A percentile compares a stretch with the other conserved stretches of the same genome.
Conservation (phyloP, 2,113 vertebrate species). For the Halcyon senegalensis region DNA sequence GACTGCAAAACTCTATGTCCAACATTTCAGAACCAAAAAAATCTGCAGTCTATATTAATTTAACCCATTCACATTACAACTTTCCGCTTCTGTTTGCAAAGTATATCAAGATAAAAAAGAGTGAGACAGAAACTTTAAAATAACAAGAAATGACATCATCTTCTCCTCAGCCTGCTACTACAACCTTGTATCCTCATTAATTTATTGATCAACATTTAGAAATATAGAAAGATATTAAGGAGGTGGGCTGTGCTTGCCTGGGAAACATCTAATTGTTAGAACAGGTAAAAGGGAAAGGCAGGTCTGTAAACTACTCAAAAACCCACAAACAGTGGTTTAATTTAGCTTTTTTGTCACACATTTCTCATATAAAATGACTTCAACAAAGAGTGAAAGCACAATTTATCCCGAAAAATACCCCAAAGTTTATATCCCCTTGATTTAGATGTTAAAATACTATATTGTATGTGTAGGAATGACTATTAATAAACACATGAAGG, state of each 20-base stretch:
- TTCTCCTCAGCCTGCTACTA: neutral
- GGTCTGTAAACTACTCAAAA: neutral
- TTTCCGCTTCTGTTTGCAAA: neutral
- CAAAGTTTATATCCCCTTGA: neutral
- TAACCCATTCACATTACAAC: neutral
- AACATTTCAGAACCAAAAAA: neutral
- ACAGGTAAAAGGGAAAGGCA: neutral
- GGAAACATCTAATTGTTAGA: neutral
- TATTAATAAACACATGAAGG: neutral
- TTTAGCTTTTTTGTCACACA: neutral
- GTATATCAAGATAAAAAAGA: neutral
- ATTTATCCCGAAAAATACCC: neutral
- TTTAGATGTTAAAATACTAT: neutral
- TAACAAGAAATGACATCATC: neutral
- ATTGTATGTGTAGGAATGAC: neutral
- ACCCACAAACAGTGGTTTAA: neutral
- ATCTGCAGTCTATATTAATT: neutral
- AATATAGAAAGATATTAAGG: neutral
- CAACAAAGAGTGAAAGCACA: neutral
- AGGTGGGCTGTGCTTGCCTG: neutral
- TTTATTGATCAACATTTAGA: neutral
- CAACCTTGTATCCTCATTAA: neutral
- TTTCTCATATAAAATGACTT: neutral
- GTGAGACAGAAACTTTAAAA: neutral
- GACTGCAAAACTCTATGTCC: neutral